Base-by-base conservation (phyloP, 1,140 invertebrate genomes). In the Epicauta chinensis region DNA sequence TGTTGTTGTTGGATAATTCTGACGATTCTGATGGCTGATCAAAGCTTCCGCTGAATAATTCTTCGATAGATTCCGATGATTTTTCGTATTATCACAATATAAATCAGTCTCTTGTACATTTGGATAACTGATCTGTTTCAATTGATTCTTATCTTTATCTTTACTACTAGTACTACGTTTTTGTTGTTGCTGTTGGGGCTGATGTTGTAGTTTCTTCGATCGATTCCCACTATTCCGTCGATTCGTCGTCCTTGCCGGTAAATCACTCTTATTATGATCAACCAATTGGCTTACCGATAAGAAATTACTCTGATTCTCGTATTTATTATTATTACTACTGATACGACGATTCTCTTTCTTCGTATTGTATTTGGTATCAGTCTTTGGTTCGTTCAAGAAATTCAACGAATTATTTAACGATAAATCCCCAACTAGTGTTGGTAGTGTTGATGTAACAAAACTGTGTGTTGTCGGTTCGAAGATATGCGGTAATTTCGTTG, bases 211-310 rank as follows among this genome's bases (percentile, higher is more conserved):
- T 56, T 52, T 61, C 42, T 57, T 62, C 1, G 45, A 52, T 17
- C 57, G 43, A 46, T 54, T 65, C 3, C 62, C 62, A 32, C 63
- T 64, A 42, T 49, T 61, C 39, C 65, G 52, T 40, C 62, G 54
- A 34, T 57, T 53, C 17, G 51, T 23, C 9, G 53, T 45, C 44
- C 56, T 56, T 3, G 53, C 54, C 10, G 63, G 56, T 16, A 46
- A 34, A 34, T 76, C 76, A 1, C 66, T 71, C 55, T 79, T 80
- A 49, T 73, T 74, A 17, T 77, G 76, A 52, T 83, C 80, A 9
- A 83, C 79, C 7, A 83, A 59, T 54, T 83, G 81, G 68, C 81
- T 83, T 0, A 83, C 81, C 0, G 81, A 83, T 3, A 83, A 59
- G 42, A 82, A 82, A 45, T 65, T 71, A 10, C 51, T 56, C 31